Evolutionary conservation across 2,797 vertebrate species (phyloP).

Genomic region (Sebastes ruberrimus): DNA sequence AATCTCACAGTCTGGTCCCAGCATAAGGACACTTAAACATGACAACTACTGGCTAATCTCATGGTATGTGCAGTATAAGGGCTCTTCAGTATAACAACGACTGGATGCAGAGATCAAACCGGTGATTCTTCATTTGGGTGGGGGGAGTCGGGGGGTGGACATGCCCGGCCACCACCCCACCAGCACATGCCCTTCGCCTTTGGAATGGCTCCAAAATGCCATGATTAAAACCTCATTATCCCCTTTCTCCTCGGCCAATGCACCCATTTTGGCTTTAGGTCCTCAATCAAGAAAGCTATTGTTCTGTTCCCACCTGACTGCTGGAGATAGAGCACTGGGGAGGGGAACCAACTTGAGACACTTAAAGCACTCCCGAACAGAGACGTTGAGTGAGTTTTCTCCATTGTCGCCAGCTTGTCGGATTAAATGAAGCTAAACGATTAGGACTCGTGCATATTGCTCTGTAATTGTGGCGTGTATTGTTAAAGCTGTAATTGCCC

Average conservation of each 20-base stretch:
- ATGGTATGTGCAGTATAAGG: neutral
- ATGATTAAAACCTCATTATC: conserved; percentile 53
- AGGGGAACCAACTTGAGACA: conserved; percentile 31
- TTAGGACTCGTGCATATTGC: conserved; percentile 54
- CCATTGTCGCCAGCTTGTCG: conserved; percentile 61
- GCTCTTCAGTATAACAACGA: neutral
- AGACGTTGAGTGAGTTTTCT: conserved; percentile 45
- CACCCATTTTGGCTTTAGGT: conserved; percentile 29
- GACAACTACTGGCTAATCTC: neutral
- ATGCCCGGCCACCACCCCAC: neutral
- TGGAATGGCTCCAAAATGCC: conserved; percentile 23
- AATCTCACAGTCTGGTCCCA: neutral
- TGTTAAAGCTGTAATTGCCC: conserved; percentile 58
- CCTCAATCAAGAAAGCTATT: conserved; percentile 57
- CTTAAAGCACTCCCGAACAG: conserved; percentile 34
- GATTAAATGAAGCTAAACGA: conserved; percentile 64
- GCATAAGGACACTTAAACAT: neutral
- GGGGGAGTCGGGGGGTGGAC: neutral
- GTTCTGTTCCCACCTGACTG: conserved; percentile 60
- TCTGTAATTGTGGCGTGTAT: conserved; percentile 49
- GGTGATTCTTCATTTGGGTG: neutral
- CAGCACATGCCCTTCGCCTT: neutral
- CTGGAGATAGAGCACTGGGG: conserved; percentile 47
- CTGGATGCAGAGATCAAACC: neutral
- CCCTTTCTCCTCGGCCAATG: conserved; percentile 7